A percentile compares a stretch with the other conserved stretches of the same genome.
Evolutionary conservation across 2,797 vertebrate species (phyloP).

Genomic region (Liparis tanakae): DNA sequence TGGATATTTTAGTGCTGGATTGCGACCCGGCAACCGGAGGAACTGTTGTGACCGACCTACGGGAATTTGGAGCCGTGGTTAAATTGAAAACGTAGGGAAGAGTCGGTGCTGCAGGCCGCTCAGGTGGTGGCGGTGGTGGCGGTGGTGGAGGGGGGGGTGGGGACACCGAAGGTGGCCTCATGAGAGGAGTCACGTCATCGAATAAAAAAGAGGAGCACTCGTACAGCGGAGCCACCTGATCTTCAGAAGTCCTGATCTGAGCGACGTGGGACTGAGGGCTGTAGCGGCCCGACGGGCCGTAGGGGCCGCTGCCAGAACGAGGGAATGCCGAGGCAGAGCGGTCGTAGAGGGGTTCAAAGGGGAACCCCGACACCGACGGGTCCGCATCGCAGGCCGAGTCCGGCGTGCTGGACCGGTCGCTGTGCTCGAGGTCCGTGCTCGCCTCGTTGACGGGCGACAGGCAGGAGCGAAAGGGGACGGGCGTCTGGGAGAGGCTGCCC

Average conservation of each 20-base stretch:
- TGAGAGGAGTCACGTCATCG: slow-evolving; percentile 56
- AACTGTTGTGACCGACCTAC: slow-evolving; percentile 56
- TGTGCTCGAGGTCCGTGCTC: slow-evolving; percentile 87
- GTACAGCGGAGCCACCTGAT: slow-evolving; percentile 78
- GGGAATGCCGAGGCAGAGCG: slow-evolving; percentile 77
- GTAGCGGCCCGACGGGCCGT: slow-evolving; percentile 72
- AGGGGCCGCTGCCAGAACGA: slow-evolving; percentile 60
- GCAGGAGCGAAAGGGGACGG: slow-evolving; percentile 86
- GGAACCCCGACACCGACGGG: slow-evolving; percentile 61
- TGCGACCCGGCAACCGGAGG: slow-evolving; percentile 41
- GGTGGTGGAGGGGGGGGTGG: slow-evolving; percentile 27
- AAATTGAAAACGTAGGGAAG: slow-evolving; percentile 36
- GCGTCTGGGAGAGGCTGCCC: slow-evolving; percentile 74
- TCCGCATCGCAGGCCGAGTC: slow-evolving; percentile 64
- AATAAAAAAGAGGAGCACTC: slow-evolving; percentile 76
- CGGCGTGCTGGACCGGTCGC: slow-evolving; percentile 79
- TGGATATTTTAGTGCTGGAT: slow-evolving; percentile 77
- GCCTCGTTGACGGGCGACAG: slow-evolving; percentile 94
- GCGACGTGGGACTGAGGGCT: slow-evolving; percentile 62
- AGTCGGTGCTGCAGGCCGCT: slow-evolving; percentile 40
- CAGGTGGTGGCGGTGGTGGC: slow-evolving; percentile 26
- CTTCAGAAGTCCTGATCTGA: slow-evolving; percentile 55
- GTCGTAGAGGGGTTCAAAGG: slow-evolving; percentile 62
- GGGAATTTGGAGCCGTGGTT: slow-evolving; percentile 51
- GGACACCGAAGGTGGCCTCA: slow-evolving; percentile 45